Percentiles rank a stretch among this genome's conserved stretches.
These are phyloP conservation scores for Corythaixoides concolor DNA, from an alignment of 2,113 vertebrate genomes.

Conservation along the genomic window DNA sequence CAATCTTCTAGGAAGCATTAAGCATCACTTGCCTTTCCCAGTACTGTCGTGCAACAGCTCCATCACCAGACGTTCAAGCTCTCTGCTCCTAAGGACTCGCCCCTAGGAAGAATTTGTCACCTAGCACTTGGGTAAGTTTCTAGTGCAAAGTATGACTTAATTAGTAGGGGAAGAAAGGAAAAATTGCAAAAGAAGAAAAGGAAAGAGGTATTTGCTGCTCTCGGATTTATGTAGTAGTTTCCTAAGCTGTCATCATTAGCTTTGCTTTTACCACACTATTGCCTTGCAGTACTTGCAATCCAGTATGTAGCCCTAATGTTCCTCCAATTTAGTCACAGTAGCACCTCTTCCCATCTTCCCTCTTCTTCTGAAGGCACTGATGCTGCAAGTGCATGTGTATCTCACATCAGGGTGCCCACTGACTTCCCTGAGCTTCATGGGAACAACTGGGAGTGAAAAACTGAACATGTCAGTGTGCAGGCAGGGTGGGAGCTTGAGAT, in stretches of 20 bases:
- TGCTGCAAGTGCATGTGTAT: not conserved
- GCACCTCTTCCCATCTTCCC: not conserved
- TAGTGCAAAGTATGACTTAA: not conserved
- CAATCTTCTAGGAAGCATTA: not conserved
- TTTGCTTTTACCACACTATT: not conserved
- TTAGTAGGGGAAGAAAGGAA: not conserved
- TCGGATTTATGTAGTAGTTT: not conserved
- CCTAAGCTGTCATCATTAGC: not conserved
- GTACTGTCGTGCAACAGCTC: not conserved
- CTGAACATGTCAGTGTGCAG: not conserved
- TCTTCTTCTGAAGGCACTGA: not conserved
- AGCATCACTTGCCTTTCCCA: no score
- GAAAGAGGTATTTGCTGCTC: not conserved
- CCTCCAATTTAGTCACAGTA: not conserved
- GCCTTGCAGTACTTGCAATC: not conserved
- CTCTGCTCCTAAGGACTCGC: not conserved
- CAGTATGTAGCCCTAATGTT: not conserved
- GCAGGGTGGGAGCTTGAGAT: not conserved
- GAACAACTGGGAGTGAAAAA: not conserved
- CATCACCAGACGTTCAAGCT: not conserved
- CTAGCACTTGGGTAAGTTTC: not conserved
- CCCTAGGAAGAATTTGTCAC: not conserved
- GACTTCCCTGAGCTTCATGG: not conserved
- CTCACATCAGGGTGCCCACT: not conserved
- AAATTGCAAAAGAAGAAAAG: not conserved